Percentiles rank a stretch among this genome's conserved stretches.
phyloP scores from a whole-genome alignment of 1,140 invertebrate genomes.

The Brachionus calyciflorus region DNA sequence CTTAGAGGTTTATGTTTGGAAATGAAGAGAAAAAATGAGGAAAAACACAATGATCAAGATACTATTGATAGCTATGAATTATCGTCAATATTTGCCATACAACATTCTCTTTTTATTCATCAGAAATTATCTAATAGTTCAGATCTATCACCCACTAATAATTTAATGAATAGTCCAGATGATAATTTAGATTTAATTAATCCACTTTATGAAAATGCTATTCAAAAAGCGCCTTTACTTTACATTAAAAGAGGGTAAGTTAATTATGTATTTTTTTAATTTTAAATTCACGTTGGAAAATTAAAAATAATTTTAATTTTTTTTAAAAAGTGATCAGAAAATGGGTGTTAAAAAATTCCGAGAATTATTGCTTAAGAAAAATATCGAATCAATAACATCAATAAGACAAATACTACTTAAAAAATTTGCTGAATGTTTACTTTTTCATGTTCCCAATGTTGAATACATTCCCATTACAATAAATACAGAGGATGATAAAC shows the following conservation, averaged over 20 bases:
- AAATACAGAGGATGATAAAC: not conserved
- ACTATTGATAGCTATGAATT: constrained; percentile 29
- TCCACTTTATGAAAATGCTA: constrained; percentile 16
- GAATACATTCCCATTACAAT: not conserved
- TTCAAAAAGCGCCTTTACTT: constrained; percentile 32
- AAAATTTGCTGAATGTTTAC: constrained; percentile 44
- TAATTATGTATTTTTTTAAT: not conserved
- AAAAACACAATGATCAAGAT: constrained; percentile 9
- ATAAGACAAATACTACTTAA: constrained; percentile 41
- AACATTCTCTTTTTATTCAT: constrained; percentile 7
- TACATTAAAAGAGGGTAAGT: constrained; percentile 29
- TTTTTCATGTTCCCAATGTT: not conserved
- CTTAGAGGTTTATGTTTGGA: constrained; percentile 21
- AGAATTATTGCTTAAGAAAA: constrained; percentile 23
- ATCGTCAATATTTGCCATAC: constrained; percentile 36
- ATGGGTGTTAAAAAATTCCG: constrained; percentile 41
- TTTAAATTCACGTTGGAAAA: not conserved
- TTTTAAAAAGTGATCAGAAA: constrained; percentile 2
- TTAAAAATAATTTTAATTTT: not conserved
- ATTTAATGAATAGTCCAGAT: not conserved
- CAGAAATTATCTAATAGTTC: not conserved
- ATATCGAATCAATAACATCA: constrained; percentile 39
- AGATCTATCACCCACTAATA: not conserved
- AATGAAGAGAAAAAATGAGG: constrained; percentile 17
- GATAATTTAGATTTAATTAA: constrained; percentile 40